Percentiles rank a stretch among this genome's conserved stretches.
phyloP scores from a whole-genome alignment of 1,140 invertebrate species.

The Zaprionus tsacasi region DNA sequence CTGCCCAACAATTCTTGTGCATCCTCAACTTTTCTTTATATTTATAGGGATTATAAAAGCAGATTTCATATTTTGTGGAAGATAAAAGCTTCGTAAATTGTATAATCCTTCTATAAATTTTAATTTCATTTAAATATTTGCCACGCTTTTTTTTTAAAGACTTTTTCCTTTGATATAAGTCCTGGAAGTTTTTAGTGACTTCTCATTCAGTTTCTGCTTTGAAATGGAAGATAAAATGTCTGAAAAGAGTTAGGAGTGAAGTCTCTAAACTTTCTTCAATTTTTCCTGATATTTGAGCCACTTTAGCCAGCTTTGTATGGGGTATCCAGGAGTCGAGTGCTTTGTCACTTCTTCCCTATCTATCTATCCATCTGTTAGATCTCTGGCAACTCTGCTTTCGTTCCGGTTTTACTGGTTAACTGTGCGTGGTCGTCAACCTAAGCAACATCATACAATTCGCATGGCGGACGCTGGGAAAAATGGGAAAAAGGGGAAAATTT shows the following conservation, averaged over 20 bases:
- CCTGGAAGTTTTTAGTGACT: too few species aligned
- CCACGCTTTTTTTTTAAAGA: too few species aligned
- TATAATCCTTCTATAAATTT: too few species aligned
- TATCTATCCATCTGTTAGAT: not conserved
- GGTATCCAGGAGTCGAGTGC: not conserved
- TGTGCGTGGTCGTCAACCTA: constrained; percentile 12
- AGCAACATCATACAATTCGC: constrained; percentile 28
- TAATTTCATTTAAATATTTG: too few species aligned
- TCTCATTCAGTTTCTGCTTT: too few species aligned
- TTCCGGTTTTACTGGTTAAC: not conserved
- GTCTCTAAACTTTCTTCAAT: too few species aligned
- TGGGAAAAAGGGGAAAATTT: constrained; percentile 57
- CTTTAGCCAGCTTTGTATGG: not conserved
- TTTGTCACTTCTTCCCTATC: not conserved
- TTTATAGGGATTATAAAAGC: constrained; percentile 13
- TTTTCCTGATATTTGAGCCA: too few species aligned
- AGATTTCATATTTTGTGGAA: too few species aligned
- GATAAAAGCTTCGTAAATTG: too few species aligned
- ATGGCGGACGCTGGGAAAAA: constrained; percentile 14
- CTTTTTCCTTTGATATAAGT: too few species aligned
- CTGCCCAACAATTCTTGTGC: constrained; percentile 51
- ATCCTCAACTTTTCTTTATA: constrained; percentile 30
- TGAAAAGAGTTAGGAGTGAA: too few species aligned
- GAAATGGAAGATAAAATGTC: too few species aligned
- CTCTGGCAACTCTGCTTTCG: not conserved